Conservation (phyloP, 1,140 invertebrate genomes). For the Melitaea cinxia region DNA sequence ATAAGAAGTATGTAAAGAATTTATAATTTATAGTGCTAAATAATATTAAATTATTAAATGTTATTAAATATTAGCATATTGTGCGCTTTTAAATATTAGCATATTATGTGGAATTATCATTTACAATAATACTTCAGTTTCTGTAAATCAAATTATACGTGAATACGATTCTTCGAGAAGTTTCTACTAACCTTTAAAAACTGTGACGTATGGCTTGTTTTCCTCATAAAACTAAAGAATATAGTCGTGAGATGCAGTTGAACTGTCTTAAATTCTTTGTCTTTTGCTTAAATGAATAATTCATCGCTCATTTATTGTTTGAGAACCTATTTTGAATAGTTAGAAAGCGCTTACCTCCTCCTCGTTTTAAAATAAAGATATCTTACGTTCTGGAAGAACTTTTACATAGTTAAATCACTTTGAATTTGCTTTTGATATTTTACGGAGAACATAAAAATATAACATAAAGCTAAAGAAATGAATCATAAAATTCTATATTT, state of each 20-base stretch:
- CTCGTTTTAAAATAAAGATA: constrained; percentile 26
- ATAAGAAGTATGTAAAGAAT: no score
- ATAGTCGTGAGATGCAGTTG: constrained; percentile 8
- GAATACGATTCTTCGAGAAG: not conserved
- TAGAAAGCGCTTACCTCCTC: constrained; percentile 26
- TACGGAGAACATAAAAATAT: no score
- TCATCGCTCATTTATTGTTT: constrained; percentile 36
- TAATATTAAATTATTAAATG: no score
- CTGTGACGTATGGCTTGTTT: not conserved
- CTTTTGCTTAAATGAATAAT: constrained; percentile 38
- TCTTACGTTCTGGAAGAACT: constrained; percentile 19
- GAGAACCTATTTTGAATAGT: constrained; percentile 34
- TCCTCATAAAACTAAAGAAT: constrained; percentile 14
- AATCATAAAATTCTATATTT: no score
- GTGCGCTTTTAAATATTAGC: no score
- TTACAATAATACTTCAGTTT: no score
- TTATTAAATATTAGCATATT: no score
- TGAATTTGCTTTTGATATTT: constrained; percentile 14
- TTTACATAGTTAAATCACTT: constrained; percentile 18
- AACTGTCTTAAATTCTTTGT: constrained; percentile 34
- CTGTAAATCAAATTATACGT: no score
- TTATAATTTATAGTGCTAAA: no score
- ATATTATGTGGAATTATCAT: no score
- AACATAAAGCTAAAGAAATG: no score
- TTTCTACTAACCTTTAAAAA: not conserved